Conservation (phyloP, 2,113 vertebrate species). For the Riparia riparia region DNA sequence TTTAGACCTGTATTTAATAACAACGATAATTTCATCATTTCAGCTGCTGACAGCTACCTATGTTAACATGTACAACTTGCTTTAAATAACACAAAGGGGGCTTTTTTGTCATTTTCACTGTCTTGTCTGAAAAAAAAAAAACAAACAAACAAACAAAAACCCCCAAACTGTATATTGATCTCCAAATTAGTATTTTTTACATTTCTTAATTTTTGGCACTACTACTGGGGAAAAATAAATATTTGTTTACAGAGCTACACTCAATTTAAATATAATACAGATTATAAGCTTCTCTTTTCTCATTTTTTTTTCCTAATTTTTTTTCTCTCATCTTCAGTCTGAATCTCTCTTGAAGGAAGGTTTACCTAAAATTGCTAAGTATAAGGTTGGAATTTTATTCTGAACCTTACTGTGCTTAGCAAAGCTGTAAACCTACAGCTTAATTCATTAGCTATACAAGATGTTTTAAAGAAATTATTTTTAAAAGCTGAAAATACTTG, state of each 20-base stretch:
- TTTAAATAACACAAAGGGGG: background rate
- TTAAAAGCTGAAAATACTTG: background rate
- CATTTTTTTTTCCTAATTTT: background rate
- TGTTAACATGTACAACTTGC: background rate
- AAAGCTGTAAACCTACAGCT: background rate
- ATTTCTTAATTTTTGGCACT: background rate
- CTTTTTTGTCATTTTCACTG: background rate
- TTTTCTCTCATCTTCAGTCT: background rate
- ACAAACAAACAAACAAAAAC: too few relatives aligned
- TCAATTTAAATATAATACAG: background rate
- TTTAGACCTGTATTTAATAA: conserved; percentile 52
- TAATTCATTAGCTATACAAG: background rate
- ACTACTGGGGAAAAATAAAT: background rate
- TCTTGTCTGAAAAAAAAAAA: background rate
- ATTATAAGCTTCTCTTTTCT: background rate
- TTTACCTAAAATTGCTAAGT: background rate
- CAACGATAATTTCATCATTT: conserved; percentile 10
- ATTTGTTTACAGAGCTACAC: background rate
- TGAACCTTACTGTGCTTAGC: background rate
- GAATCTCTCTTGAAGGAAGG: background rate
- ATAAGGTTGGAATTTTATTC: background rate
- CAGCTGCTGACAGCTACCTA: background rate
- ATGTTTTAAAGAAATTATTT: background rate
- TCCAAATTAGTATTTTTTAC: background rate
- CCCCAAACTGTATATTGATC: background rate